Conservation (phyloP, 1,140 invertebrate species). For the Oedothorax gibbosus region DNA sequence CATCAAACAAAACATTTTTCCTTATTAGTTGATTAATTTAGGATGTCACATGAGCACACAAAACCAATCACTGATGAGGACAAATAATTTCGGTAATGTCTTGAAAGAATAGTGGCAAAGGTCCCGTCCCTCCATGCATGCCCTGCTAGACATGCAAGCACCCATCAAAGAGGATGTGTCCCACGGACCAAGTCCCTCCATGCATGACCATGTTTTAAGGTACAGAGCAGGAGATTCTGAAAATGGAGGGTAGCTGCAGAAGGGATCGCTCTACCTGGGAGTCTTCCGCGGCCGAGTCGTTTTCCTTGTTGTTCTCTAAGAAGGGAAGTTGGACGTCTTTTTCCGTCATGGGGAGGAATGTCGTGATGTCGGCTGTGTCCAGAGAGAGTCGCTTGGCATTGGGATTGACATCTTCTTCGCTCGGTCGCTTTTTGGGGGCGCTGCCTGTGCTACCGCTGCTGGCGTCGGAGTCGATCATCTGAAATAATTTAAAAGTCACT, state of each 20-base stretch:
- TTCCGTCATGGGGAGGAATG: not conserved
- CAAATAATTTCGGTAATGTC: no score
- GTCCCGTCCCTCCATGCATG: no score
- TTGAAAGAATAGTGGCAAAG: no score
- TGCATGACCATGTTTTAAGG: not conserved
- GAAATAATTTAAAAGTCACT: not conserved
- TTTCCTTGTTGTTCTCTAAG: constrained; percentile 32
- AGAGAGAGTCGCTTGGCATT: constrained; percentile 25
- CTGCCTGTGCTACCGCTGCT: constrained; percentile 9
- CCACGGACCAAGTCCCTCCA: no score
- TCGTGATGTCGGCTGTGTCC: not conserved
- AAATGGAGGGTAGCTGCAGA: constrained; percentile 24
- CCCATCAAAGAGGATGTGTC: no score
- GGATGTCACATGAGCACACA: no score
- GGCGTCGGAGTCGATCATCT: constrained; percentile 28
- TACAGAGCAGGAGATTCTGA: not conserved
- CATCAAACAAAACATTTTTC: no score
- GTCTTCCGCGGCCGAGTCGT: constrained; percentile 55
- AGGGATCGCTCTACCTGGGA: constrained; percentile 32
- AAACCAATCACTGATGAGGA: no score
- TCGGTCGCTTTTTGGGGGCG: constrained; percentile 25
- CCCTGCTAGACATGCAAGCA: no score
- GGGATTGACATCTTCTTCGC: constrained; percentile 30
- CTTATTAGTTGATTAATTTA: no score
- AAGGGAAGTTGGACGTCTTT: constrained; percentile 39